Evolutionary conservation across 2,888 invertebrate genomes (phyloP).

Genomic region (Drosophila hamatofila): DNA sequence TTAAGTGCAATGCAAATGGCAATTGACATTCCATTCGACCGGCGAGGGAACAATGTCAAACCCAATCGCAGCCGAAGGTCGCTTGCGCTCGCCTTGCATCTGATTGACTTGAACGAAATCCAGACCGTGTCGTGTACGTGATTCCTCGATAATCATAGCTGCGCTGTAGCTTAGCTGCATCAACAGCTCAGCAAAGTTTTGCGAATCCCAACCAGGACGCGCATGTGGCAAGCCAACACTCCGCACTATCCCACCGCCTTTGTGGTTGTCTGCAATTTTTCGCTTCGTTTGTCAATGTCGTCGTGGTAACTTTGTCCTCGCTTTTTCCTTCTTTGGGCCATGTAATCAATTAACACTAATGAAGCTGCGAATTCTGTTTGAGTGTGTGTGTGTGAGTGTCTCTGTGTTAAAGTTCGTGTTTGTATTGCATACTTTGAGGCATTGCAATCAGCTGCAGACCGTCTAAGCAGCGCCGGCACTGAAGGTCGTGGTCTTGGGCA

Average conservation of each 20-base stretch:
- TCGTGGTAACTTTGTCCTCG: conserved; percentile 56
- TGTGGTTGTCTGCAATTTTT: conserved; percentile 65
- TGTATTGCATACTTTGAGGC: conserved; percentile 44
- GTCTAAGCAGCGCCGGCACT: conserved; percentile 51
- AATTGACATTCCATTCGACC: conserved; percentile 72
- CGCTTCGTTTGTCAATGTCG: conserved; percentile 78
- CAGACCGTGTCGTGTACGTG: conserved; percentile 70
- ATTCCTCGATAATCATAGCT: conserved; percentile 76
- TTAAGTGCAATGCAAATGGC: conserved; percentile 72
- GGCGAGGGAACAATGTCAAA: conserved; percentile 69
- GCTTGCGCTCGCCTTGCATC: conserved; percentile 55
- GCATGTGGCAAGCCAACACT: conserved; percentile 6
- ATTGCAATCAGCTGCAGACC: conserved; percentile 57
- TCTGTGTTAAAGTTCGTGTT: conserved; percentile 56
- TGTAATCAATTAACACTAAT: conserved; percentile 83
- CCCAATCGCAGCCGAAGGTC: conserved; percentile 69
- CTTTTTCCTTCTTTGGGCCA: conserved; percentile 64
- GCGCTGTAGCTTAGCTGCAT: conserved; percentile 61
- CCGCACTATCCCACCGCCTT: background rate
- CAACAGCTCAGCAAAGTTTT: conserved; percentile 46
- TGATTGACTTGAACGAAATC: conserved; percentile 67
- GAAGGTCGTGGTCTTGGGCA: conserved; percentile 57
- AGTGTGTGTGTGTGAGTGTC: conserved; percentile 13
- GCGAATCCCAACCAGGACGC: conserved; percentile 8
- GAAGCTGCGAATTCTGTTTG: conserved; percentile 62